A percentile compares a stretch with the other conserved stretches of the same genome.
Conservation (phyloP, 1,140 invertebrate genomes). For the Ceratosolen solmsi region DNA sequence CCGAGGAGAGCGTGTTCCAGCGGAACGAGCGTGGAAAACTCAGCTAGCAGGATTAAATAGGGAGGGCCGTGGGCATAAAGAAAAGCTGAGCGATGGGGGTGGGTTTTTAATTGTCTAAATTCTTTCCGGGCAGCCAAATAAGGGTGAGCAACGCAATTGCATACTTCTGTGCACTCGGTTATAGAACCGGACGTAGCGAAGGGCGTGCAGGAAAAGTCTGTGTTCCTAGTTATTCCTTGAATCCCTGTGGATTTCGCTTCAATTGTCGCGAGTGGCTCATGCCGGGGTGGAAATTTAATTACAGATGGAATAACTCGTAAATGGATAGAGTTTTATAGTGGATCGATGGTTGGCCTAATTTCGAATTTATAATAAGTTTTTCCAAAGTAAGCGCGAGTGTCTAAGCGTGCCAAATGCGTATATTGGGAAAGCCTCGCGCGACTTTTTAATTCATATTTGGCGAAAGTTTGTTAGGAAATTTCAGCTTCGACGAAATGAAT, state of each 20-base stretch:
- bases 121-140: slow-evolving; percentile 14
- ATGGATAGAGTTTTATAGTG: slow-evolving; percentile 21
- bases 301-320: slow-evolving; percentile 44
- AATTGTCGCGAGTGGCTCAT: slow-evolving; percentile 29
- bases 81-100: neutral
- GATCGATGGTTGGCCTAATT: slow-evolving; percentile 31
- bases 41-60: no score
- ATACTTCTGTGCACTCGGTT: neutral
- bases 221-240: neutral
- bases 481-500: no score
- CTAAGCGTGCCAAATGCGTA: no score
- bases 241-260: slow-evolving; percentile 20
- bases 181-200: neutral
- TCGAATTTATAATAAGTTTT: slow-evolving; percentile 22
- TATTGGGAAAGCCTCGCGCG: neutral
- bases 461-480: no score
- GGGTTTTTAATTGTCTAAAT: slow-evolving; percentile 49
- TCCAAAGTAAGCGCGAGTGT: neutral
- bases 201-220: neutral
- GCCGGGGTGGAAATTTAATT: slow-evolving; percentile 47
- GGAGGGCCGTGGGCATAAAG: neutral
- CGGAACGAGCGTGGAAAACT: slow-evolving; percentile 1
- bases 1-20: no score
- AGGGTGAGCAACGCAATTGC: neutral
- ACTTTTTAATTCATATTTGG: slow-evolving; percentile 23